These are phyloP conservation scores for Riparia riparia DNA, from an alignment of 2,113 vertebrate genomes.

Conservation along the genomic window DNA sequence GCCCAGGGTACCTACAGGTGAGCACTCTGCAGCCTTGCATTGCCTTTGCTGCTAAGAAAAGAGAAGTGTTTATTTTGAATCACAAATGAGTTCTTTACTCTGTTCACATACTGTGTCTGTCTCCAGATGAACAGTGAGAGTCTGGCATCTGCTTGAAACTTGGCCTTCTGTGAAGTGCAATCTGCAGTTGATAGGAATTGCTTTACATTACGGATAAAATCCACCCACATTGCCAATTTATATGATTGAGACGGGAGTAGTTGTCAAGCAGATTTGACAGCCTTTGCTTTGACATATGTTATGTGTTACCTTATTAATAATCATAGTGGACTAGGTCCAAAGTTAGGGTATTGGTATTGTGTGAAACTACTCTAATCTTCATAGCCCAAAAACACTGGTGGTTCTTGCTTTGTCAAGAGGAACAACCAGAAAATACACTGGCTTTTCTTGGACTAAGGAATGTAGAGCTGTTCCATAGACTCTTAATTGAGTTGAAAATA, in stretches of 20 bases:
- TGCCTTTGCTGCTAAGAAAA: not conserved
- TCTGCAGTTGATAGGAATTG: conserved; percentile 18
- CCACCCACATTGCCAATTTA: not conserved
- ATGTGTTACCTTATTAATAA: conserved; percentile 9
- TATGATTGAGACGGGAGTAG: not conserved
- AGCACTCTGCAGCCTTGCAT: not conserved
- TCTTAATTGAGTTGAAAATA: not conserved
- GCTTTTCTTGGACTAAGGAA: not conserved
- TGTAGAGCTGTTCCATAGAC: not conserved
- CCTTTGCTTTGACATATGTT: conserved; percentile 45
- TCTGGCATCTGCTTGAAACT: conserved; percentile 37
- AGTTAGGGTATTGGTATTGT: not conserved
- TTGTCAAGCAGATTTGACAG: conserved; percentile 48
- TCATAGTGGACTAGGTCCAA: not conserved
- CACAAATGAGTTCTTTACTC: not conserved
- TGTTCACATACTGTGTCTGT: not conserved
- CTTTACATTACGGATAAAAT: not conserved
- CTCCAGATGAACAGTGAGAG: conserved; percentile 31
- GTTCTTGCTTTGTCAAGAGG: not conserved
- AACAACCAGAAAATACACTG: not conserved
- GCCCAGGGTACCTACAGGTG: not conserved
- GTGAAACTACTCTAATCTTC: not conserved
- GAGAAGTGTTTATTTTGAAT: not conserved
- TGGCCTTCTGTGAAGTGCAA: conserved; percentile 57
- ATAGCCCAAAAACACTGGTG: not conserved